phyloP scores from a whole-genome alignment of 2,797 vertebrate genomes.

The Characodon lateralis region DNA sequence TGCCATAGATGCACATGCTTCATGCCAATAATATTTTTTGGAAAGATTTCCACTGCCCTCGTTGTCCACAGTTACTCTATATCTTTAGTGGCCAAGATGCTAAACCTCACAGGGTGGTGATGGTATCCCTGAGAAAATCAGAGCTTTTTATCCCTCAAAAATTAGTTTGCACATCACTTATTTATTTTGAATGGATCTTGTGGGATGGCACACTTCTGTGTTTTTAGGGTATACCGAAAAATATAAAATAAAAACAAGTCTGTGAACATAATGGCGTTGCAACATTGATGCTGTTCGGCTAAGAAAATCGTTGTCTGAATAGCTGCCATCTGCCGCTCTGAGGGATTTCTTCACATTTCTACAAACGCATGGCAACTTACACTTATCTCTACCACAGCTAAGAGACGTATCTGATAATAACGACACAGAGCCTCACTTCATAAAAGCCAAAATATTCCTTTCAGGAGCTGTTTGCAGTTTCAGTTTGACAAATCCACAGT shows the following conservation, averaged over 20 bases:
- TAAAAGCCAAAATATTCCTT: not conserved
- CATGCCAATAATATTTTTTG: not conserved
- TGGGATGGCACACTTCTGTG: not conserved
- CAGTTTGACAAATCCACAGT: constrained; percentile 60
- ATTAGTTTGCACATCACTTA: not conserved
- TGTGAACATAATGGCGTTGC: not conserved
- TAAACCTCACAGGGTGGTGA: too few relatives aligned
- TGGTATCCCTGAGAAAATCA: not conserved
- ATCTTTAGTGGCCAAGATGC: too few relatives aligned
- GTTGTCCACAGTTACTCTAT: not conserved
- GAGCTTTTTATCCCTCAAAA: not conserved
- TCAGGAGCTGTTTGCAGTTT: constrained; percentile 14
- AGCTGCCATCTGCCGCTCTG: not conserved
- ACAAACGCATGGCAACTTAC: not conserved
- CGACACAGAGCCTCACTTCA: not conserved
- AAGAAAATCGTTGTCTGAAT: not conserved
- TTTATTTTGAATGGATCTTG: not conserved
- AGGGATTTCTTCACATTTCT: not conserved
- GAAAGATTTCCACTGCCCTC: not conserved
- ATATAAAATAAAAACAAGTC: not conserved
- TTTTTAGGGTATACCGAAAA: not conserved
- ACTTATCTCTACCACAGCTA: not conserved
- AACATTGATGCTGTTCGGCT: not conserved
- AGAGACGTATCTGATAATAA: not conserved
- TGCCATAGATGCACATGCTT: not conserved